Evolutionary conservation across 2,113 vertebrate genomes (phyloP).

Genomic region (Siniperca chuatsi): DNA sequence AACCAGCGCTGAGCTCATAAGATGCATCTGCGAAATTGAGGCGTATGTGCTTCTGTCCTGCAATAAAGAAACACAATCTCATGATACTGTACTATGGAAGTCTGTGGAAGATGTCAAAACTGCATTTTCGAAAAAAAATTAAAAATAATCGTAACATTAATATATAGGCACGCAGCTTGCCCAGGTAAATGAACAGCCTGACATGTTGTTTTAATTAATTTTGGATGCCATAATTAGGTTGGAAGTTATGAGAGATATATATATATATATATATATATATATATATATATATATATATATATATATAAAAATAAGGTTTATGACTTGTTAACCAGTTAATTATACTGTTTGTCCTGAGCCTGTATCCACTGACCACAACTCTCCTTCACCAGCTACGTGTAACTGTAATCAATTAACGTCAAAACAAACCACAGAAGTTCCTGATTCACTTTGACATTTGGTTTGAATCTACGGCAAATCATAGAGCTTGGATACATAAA

Average conservation of each 20-base stretch:
- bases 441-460: not conserved
- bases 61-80: slow-evolving; percentile 35
- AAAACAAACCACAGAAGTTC: not conserved
- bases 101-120: not conserved
- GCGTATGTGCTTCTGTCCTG: slow-evolving; percentile 96
- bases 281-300: too few species aligned
- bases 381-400: not conserved
- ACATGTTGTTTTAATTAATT: not conserved
- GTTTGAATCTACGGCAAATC: slow-evolving; percentile 2
- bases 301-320: not conserved
- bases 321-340: not conserved
- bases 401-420: not conserved
- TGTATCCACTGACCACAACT: not conserved
- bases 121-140: not conserved
- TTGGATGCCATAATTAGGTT: not conserved
- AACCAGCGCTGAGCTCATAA: slow-evolving; percentile 89
- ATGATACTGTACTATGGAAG: slow-evolving; percentile 1
- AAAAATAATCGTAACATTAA: not conserved
- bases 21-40: slow-evolving; percentile 91
- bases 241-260: not conserved
- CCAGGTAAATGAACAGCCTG: not conserved
- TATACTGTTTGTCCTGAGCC: not conserved
- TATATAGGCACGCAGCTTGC: not conserved
- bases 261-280: too few species aligned
- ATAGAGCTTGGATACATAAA: slow-evolving; percentile 1